Percentiles rank a stretch among this genome's conserved stretches.
phyloP scores from a whole-genome alignment of 2,797 vertebrate species.

The Clarias pachynema region DNA sequence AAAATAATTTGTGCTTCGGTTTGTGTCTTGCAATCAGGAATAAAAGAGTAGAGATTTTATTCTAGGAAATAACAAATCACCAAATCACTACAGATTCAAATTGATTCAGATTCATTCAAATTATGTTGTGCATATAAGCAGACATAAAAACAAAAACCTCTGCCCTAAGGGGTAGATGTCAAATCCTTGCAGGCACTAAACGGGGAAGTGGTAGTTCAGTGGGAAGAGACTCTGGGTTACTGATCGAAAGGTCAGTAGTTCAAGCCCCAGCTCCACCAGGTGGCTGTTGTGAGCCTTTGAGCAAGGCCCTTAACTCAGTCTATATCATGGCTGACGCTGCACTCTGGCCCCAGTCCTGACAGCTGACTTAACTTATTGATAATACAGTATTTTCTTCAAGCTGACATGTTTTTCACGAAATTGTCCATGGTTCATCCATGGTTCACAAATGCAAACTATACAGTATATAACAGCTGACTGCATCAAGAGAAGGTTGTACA shows the following conservation, averaged over 20 bases:
- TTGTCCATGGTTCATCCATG: conserved; percentile 35
- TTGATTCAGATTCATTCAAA: background rate
- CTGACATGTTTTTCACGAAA: conserved; percentile 21
- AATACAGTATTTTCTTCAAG: conserved; percentile 29
- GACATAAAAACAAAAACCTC: background rate
- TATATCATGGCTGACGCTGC: no score
- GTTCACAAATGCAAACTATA: conserved; percentile 24
- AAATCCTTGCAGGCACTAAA: background rate
- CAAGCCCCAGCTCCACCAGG: no score
- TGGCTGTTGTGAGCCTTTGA: no score
- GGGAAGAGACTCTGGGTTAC: no score
- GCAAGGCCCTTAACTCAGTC: no score
- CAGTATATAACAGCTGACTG: conserved; percentile 22
- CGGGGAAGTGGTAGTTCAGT: no score
- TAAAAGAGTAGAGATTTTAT: conserved; percentile 27
- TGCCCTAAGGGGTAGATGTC: background rate
- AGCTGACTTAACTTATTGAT: conserved; percentile 4
- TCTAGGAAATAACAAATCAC: conserved; percentile 1
- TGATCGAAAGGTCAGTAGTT: no score
- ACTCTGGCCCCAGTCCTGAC: no score
- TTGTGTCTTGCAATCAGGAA: conserved; percentile 39
- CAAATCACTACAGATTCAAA: background rate
- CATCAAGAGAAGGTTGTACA: background rate
- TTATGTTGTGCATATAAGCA: conserved; percentile 13
- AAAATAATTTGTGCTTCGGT: conserved; percentile 41